Percentiles rank a stretch among this genome's conserved stretches.
Conservation (phyloP, 2,797 vertebrate species). For the Hoplostethus atlanticus region DNA sequence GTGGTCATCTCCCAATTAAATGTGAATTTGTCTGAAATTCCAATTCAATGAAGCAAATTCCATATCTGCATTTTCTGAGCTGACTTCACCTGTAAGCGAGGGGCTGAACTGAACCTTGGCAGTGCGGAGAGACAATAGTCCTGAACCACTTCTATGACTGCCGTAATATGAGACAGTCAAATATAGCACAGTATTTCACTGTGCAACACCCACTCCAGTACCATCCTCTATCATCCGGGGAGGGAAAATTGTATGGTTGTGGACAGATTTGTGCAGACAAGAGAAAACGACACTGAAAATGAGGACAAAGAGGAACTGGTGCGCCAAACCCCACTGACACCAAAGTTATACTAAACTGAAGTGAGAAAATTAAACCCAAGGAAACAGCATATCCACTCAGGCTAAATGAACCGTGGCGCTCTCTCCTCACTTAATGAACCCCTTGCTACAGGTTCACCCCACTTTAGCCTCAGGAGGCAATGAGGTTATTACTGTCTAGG, state of each 20-base stretch:
- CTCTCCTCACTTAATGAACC: conserved; percentile 57
- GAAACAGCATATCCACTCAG: conserved; percentile 1
- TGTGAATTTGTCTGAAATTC: neutral
- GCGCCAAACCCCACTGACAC: neutral
- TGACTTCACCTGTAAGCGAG: no score
- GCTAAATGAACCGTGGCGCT: conserved; percentile 40
- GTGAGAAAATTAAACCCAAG: conserved; percentile 24
- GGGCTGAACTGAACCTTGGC: no score
- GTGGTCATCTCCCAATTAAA: conserved; percentile 2
- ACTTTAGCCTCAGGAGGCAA: conserved; percentile 57
- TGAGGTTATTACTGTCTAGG: conserved; percentile 66
- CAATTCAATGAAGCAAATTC: neutral
- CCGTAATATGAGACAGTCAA: conserved; percentile 26
- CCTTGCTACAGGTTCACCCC: conserved; percentile 38
- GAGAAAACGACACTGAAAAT: conserved; percentile 8
- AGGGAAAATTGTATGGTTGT: neutral
- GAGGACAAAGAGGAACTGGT: neutral
- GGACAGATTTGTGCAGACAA: conserved; percentile 20
- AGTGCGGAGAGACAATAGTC: neutral
- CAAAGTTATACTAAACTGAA: conserved; percentile 9
- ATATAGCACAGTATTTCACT: conserved; percentile 18
- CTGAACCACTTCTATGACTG: conserved; percentile 15
- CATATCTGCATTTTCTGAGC: no score
- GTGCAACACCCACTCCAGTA: neutral
- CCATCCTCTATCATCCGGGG: conserved; percentile 14